A percentile compares a stretch with the other conserved stretches of the same genome.
phyloP scores from a whole-genome alignment of 2,888 invertebrate species.

The Apantesis nais region DNA sequence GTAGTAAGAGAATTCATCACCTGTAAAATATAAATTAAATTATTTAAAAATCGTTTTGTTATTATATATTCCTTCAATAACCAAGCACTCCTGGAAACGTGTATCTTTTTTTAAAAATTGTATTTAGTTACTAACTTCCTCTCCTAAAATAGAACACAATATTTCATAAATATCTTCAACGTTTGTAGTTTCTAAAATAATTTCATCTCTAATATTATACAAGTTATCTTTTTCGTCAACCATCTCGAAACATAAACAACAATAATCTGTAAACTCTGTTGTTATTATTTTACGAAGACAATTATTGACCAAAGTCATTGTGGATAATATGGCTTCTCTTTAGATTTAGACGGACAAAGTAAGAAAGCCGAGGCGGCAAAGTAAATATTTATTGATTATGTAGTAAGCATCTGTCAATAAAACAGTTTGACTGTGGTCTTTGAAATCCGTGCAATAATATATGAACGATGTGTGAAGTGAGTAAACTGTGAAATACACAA shows the following conservation, averaged over 20 bases:
- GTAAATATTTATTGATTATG: background rate
- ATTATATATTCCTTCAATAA: too few relatives aligned
- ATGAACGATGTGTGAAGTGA: too few relatives aligned
- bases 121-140: conserved; percentile 31
- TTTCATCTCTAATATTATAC: conserved; percentile 36
- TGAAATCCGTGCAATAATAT: too few relatives aligned
- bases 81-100: background rate
- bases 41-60: background rate
- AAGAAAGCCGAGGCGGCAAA: background rate
- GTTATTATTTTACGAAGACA: conserved; percentile 31
- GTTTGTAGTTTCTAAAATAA: conserved; percentile 24
- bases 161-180: conserved; percentile 31
- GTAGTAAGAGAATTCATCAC: conserved; percentile 26
- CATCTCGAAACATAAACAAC: conserved; percentile 43
- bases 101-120: background rate
- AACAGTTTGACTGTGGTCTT: too few relatives aligned
- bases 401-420: background rate
- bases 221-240: conserved; percentile 16
- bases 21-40: conserved; percentile 41
- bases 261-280: conserved; percentile 20
- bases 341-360: background rate
- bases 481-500: background rate
- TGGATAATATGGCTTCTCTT: background rate
- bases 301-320: conserved; percentile 25
- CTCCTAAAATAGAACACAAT: conserved; percentile 34